Percentiles rank a stretch among this genome's conserved stretches.
phyloP scores from a whole-genome alignment of 2,888 invertebrate species.

The Protonemura montana region DNA sequence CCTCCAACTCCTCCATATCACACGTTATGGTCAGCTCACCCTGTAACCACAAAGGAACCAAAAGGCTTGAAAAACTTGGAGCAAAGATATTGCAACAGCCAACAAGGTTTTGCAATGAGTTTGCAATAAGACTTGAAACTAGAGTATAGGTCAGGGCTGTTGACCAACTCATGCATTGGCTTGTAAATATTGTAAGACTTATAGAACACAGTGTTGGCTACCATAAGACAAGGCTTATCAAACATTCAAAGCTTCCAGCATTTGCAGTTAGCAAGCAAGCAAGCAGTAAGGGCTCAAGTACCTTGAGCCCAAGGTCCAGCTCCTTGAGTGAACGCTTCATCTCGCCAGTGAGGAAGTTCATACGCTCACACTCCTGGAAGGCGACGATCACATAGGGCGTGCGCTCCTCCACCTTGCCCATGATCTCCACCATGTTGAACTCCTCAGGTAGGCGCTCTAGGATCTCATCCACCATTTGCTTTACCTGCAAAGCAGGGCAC shows the following conservation, averaged over 20 bases:
- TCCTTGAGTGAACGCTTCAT: slow-evolving; percentile 90
- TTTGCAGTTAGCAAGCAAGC: too few species aligned
- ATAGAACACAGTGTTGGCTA: too few species aligned
- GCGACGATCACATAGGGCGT: slow-evolving; percentile 97
- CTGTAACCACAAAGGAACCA: slow-evolving; percentile 57
- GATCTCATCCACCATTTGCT: slow-evolving; percentile 93
- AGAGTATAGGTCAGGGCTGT: too few species aligned
- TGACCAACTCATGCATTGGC: too few species aligned
- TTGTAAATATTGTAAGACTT: too few species aligned
- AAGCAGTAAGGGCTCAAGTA: too few species aligned
- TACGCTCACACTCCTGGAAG: slow-evolving; percentile 94
- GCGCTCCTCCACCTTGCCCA: slow-evolving; percentile 93
- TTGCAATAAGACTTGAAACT: too few species aligned
- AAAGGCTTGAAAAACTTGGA: neutral
- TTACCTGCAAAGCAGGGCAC: slow-evolving; percentile 68
- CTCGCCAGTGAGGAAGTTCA: slow-evolving; percentile 92
- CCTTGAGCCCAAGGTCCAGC: slow-evolving; percentile 91
- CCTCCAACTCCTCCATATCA: slow-evolving; percentile 95
- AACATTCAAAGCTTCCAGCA: too few species aligned
- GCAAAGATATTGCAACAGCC: too few species aligned
- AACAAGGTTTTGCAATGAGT: too few species aligned
- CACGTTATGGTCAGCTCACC: slow-evolving; percentile 96
- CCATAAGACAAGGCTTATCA: too few species aligned
- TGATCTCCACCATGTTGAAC: slow-evolving; percentile 94
- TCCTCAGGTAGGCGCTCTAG: slow-evolving; percentile 94